These are phyloP conservation scores for Momotus momota DNA, from an alignment of 2,797 vertebrate genomes.

Conservation along the genomic window DNA sequence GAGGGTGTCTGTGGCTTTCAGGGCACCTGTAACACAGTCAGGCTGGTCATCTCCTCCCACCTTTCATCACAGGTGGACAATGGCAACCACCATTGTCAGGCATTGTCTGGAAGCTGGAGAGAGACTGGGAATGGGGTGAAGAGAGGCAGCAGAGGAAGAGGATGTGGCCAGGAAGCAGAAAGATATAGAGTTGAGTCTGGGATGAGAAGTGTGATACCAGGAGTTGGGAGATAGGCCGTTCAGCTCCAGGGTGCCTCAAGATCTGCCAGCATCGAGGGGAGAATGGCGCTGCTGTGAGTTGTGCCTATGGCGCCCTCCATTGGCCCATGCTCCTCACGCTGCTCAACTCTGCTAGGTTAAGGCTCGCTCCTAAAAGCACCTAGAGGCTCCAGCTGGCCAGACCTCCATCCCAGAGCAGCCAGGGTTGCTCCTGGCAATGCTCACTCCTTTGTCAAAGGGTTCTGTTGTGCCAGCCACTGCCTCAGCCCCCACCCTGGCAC, in stretches of 20 bases:
- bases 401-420: background rate
- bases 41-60: background rate
- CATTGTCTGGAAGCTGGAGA: background rate
- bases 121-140: background rate
- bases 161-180: background rate
- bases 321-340: accelerated
- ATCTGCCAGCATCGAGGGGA: background rate
- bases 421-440: background rate
- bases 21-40: background rate
- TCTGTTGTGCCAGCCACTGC: background rate
- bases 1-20: background rate
- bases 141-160: background rate
- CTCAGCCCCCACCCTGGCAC: background rate
- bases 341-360: background rate
- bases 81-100: background rate
- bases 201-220: background rate
- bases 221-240: background rate
- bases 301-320: background rate
- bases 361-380: background rate
- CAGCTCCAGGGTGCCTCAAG: background rate
- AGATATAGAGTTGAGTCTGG: background rate
- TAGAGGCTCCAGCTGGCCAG: background rate
- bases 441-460: background rate
- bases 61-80: background rate
- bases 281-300: background rate